Conservation (phyloP, 2,113 vertebrate species). For the Antidorcas marsupialis region DNA sequence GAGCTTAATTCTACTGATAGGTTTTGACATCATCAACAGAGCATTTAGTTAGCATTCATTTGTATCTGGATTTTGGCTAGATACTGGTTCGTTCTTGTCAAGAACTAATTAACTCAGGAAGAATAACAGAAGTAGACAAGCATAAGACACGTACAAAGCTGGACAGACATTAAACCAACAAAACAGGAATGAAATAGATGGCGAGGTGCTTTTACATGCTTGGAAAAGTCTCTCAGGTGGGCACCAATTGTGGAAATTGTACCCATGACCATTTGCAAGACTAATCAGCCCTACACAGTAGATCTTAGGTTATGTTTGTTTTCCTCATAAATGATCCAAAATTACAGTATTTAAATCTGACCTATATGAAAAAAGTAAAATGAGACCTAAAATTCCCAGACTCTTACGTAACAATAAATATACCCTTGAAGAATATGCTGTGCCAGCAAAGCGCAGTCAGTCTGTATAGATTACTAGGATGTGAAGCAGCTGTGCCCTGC, state of each 20-base stretch:
- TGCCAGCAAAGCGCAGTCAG: background rate
- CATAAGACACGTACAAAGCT: background rate
- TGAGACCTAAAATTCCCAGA: constrained; percentile 58
- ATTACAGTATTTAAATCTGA: constrained; percentile 60
- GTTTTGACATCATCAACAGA: background rate
- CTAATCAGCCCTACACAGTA: background rate
- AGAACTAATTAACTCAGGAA: background rate
- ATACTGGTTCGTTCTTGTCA: background rate
- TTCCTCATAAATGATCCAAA: constrained; percentile 39
- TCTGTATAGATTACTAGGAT: background rate
- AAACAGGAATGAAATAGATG: background rate
- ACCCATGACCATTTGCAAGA: background rate
- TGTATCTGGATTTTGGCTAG: background rate
- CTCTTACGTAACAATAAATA: constrained; percentile 63
- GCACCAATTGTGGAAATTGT: background rate
- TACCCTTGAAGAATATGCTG: constrained; percentile 10
- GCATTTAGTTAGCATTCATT: background rate
- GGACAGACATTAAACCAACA: background rate
- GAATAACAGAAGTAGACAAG: background rate
- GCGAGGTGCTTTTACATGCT: background rate
- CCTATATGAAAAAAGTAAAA: constrained; percentile 51
- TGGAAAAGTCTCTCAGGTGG: background rate
- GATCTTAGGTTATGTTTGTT: background rate
- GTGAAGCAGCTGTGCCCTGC: constrained; percentile 1
- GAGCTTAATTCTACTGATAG: background rate